phyloP scores from a whole-genome alignment of 2,888 invertebrate species.

The Minunthozetes semirufus region DNA sequence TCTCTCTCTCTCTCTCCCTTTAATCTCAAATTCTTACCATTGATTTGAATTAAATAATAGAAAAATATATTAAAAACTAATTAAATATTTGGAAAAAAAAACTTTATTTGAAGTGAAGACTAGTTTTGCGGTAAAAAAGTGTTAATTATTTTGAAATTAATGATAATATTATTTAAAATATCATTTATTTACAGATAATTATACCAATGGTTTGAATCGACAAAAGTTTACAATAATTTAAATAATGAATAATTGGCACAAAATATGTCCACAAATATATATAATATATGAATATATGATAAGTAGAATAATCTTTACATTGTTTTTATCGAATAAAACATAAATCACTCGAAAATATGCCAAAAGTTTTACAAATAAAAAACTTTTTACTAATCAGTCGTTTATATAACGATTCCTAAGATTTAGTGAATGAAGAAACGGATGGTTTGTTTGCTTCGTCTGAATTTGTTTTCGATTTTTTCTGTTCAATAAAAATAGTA shows the following conservation, averaged over 20 bases:
- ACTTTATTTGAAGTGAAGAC: not conserved
- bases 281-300: not conserved
- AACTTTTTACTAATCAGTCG: not conserved
- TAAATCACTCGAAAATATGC: not conserved
- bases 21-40: too few species aligned
- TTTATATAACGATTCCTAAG: not conserved
- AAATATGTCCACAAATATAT: conserved; percentile 1
- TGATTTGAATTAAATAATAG: not conserved
- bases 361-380: not conserved
- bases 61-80: not conserved
- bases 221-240: conserved; percentile 12
- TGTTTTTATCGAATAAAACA: not conserved
- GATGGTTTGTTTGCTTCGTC: conserved; percentile 19
- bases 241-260: conserved; percentile 7
- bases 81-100: not conserved
- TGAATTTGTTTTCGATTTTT: conserved; percentile 1
- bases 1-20: too few species aligned
- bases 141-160: not conserved
- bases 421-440: conserved; percentile 1
- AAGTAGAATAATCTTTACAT: conserved; percentile 9
- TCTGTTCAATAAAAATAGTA: not conserved
- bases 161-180: not conserved
- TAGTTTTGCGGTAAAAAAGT: conserved; percentile 18
- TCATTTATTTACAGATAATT: not conserved
- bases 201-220: not conserved